Evolutionary conservation across 2,113 vertebrate species (phyloP).

Genomic region (Micronycteris hirsuta): DNA sequence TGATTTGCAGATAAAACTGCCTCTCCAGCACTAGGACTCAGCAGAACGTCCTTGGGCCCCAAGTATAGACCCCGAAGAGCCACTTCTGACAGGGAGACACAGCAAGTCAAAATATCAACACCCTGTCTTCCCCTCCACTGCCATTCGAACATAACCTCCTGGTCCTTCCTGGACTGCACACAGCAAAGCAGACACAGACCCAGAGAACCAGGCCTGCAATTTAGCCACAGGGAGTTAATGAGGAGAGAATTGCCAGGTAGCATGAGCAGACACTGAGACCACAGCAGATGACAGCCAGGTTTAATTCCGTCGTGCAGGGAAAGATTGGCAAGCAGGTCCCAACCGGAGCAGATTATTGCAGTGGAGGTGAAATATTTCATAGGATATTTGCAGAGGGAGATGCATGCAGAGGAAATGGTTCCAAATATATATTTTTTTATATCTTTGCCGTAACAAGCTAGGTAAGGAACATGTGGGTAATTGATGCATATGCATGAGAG

Average conservation of each 20-base stretch:
- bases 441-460: constrained; percentile 72
- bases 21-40: neutral
- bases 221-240: neutral
- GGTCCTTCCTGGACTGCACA: neutral
- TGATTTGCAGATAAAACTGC: neutral
- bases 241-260: constrained; percentile 30
- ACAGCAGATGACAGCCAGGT: neutral
- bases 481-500: constrained; percentile 82
- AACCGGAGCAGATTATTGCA: constrained; percentile 48
- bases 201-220: neutral
- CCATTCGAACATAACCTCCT: neutral
- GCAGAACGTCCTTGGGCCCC: neutral
- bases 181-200: neutral
- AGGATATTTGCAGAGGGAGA: constrained; percentile 51
- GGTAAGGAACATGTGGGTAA: constrained; percentile 71
- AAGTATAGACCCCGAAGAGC: neutral
- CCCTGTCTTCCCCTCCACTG: neutral
- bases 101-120: neutral
- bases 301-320: neutral
- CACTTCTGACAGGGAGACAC: neutral
- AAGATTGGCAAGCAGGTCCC: constrained; percentile 43
- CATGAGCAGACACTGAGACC: neutral
- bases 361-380: constrained; percentile 55
- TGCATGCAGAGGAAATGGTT: constrained; percentile 63
- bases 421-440: constrained; percentile 65